A percentile compares a stretch with the other conserved stretches of the same genome.
Evolutionary conservation across 2,113 vertebrate genomes (phyloP).

Genomic region (Rhabdornis inornatus): DNA sequence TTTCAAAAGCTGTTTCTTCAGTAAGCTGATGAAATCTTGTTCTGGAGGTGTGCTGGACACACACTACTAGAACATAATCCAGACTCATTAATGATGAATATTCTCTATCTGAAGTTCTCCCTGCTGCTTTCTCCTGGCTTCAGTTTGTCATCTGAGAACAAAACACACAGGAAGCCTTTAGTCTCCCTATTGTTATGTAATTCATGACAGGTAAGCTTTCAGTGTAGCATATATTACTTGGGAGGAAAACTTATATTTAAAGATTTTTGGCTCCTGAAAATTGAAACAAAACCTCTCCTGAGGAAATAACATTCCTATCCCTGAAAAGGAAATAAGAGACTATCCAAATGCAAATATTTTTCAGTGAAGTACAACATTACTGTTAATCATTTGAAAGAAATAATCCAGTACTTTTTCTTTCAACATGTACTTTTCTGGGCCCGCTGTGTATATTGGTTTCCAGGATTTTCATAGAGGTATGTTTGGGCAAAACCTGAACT

Average conservation of each 20-base stretch:
- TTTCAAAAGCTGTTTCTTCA: neutral
- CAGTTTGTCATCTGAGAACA: neutral
- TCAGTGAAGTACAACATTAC: neutral
- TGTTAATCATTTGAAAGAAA: neutral
- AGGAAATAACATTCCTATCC: neutral
- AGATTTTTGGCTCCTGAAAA: neutral
- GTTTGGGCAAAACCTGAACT: neutral
- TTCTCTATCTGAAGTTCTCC: neutral
- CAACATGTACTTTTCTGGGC: neutral
- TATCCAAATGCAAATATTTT: neutral
- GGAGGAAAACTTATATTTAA: neutral
- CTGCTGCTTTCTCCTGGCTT: neutral
- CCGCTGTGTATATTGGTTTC: accelerated
- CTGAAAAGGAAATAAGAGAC: neutral
- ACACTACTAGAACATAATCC: neutral
- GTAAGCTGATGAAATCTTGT: neutral
- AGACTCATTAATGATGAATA: neutral
- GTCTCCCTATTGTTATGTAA: neutral
- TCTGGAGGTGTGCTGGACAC: neutral
- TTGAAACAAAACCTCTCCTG: neutral
- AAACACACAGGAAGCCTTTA: neutral
- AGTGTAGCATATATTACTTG: neutral
- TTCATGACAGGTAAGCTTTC: neutral
- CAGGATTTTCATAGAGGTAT: neutral
- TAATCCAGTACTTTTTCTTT: neutral